A percentile compares a stretch with the other conserved stretches of the same genome.
Evolutionary conservation across 2,797 vertebrate species (phyloP).

Genomic region (Numenius phaeopus): DNA sequence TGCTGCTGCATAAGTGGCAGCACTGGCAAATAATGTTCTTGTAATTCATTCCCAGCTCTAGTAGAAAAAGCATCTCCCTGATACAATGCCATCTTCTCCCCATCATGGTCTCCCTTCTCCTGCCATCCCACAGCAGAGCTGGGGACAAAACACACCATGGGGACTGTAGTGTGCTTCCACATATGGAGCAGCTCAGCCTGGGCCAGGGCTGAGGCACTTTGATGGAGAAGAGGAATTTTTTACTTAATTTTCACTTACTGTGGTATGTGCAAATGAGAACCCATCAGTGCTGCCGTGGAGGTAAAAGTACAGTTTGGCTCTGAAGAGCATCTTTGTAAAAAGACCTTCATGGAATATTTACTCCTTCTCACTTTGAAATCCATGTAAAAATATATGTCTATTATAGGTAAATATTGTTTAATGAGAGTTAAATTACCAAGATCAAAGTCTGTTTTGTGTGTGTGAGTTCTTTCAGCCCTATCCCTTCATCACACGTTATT

Average conservation of each 20-base stretch:
- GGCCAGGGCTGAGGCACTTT: neutral
- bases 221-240: neutral
- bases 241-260: neutral
- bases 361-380: neutral
- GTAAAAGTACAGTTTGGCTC: neutral
- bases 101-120: neutral
- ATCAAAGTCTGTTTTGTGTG: neutral
- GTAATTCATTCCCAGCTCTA: neutral
- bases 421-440: neutral
- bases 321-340: neutral
- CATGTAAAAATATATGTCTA: neutral
- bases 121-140: accelerated
- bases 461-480: neutral
- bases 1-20: neutral
- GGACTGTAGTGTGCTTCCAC: neutral
- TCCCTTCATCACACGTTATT: neutral
- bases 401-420: neutral
- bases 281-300: neutral
- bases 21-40: neutral
- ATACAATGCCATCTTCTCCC: no score
- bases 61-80: neutral
- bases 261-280: neutral
- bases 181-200: neutral
- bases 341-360: neutral
- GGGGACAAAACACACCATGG: neutral